Percentiles rank a stretch among this genome's conserved stretches.
Conservation (phyloP, 1,140 invertebrate species). For the Caenorhabditis latens region DNA sequence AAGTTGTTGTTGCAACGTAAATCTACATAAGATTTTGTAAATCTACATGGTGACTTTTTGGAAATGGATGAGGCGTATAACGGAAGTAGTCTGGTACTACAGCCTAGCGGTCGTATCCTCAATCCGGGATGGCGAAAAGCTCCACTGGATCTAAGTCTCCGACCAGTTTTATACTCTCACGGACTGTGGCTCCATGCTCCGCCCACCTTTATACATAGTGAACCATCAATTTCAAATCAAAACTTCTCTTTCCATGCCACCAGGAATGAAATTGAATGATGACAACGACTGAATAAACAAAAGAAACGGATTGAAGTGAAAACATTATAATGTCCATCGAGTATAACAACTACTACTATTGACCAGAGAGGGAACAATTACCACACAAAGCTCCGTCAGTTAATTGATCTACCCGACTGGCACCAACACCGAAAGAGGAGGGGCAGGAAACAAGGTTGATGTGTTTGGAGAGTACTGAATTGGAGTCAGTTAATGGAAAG, state of each 20-base stretch:
- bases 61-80: too few relatives aligned
- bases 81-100: too few relatives aligned
- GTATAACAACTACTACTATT: neutral
- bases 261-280: neutral
- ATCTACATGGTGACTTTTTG: too few relatives aligned
- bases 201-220: neutral
- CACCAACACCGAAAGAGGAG: slow-evolving; percentile 1
- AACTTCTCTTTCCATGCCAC: neutral
- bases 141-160: too few relatives aligned
- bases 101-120: too few relatives aligned
- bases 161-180: too few relatives aligned
- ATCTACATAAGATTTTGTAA: too few relatives aligned
- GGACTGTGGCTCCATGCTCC: too few relatives aligned
- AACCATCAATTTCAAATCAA: neutral
- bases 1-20: neutral
- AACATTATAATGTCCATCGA: neutral
- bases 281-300: slow-evolving; percentile 21
- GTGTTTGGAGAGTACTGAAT: neutral
- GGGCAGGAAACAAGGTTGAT: neutral
- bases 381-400: neutral
- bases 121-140: neutral
- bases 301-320: neutral
- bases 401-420: slow-evolving; percentile 46
- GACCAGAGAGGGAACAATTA: slow-evolving; percentile 10
- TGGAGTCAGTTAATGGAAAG: neutral